Evolutionary conservation across 2,797 vertebrate species (phyloP).

Genomic region (Miichthys miiuy): DNA sequence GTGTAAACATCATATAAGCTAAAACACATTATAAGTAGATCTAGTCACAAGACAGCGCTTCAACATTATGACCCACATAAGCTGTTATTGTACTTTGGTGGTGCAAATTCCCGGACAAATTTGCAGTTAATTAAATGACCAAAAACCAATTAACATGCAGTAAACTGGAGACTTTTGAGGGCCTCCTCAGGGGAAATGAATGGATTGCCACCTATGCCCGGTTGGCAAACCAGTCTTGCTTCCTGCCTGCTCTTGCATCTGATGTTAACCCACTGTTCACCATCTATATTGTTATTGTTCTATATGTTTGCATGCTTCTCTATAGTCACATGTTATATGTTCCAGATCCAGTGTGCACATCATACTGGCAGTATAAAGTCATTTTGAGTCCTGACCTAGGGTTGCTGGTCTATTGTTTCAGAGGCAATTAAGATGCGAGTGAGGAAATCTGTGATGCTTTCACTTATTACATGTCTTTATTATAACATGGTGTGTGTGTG

Average conservation of each 20-base stretch:
- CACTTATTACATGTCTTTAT: background rate
- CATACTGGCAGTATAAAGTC: background rate
- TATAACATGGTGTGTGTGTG: constrained; percentile 4
- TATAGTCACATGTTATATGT: background rate
- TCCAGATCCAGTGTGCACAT: background rate
- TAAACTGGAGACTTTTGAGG: constrained; percentile 8
- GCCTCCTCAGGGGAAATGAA: background rate
- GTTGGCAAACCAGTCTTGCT: background rate
- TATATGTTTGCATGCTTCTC: background rate
- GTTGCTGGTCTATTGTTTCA: background rate
- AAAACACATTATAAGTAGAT: background rate
- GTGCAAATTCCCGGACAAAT: constrained; percentile 17
- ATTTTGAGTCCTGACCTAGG: background rate
- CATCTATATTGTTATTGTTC: background rate
- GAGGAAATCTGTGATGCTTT: constrained; percentile 7
- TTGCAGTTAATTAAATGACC: constrained; percentile 13
- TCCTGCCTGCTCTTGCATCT: background rate
- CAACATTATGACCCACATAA: background rate
- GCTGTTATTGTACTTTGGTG: background rate
- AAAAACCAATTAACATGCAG: background rate
- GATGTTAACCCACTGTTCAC: background rate
- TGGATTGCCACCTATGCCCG: constrained; percentile 1
- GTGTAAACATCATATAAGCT: background rate
- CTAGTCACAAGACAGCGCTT: background rate
- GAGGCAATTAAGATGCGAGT: constrained; percentile 13